Evolutionary conservation across 2,888 invertebrate genomes (phyloP).

Genomic region (Dusona sp.): DNA sequence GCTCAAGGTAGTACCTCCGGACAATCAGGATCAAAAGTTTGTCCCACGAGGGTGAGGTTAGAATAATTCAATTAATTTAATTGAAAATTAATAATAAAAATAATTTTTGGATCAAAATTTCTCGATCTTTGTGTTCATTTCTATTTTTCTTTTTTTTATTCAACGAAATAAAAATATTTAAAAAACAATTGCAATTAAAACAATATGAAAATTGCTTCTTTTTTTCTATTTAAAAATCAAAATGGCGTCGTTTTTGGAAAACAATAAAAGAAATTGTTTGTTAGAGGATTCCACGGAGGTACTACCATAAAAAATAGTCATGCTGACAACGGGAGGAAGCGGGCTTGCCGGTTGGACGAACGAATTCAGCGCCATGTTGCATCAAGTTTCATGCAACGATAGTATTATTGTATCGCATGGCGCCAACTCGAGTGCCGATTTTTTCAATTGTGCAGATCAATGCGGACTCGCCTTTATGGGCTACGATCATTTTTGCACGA

Average conservation of each 20-base stretch:
- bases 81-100: background rate
- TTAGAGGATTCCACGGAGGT: background rate
- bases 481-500: constrained; percentile 77
- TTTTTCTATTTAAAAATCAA: background rate
- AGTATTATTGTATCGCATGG: constrained; percentile 58
- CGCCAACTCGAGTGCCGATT: background rate
- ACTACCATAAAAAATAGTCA: constrained; percentile 41
- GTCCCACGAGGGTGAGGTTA: background rate
- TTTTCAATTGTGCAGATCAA: constrained; percentile 71
- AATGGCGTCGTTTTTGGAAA: background rate
- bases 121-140: background rate
- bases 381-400: constrained; percentile 76
- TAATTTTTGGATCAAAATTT: background rate
- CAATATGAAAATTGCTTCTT: background rate
- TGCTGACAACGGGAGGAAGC: constrained; percentile 71
- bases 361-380: constrained; percentile 75
- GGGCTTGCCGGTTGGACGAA: constrained; percentile 74
- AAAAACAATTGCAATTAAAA: background rate
- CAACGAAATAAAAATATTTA: no score
- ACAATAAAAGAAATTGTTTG: background rate
- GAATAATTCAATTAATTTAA: background rate
- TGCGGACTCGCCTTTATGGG: constrained; percentile 70
- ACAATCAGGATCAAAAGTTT: background rate
- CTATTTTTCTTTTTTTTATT: no score
- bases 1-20: constrained; percentile 1